Conservation (phyloP, 2,888 invertebrate species). For the Drosophila diplacantha region DNA sequence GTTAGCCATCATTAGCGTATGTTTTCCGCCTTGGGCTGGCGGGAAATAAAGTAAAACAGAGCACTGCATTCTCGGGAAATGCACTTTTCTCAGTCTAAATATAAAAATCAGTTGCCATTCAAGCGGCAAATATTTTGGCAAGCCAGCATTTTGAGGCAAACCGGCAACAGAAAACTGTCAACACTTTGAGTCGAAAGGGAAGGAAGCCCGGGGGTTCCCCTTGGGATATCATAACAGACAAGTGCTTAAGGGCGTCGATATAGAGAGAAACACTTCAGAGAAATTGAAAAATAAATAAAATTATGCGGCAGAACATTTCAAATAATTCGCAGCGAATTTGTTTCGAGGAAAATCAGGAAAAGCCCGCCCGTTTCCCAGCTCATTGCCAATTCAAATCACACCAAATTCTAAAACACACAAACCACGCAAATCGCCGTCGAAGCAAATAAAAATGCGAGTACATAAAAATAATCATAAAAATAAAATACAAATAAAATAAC, state of each 20-base stretch:
- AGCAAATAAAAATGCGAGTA: slow-evolving; percentile 62
- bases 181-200: slow-evolving; percentile 22
- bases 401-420: slow-evolving; percentile 68
- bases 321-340: slow-evolving; percentile 46
- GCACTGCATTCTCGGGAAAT: slow-evolving; percentile 28
- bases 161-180: slow-evolving; percentile 46
- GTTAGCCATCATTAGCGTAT: slow-evolving; percentile 11
- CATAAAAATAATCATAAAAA: slow-evolving; percentile 68
- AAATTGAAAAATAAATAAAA: slow-evolving; percentile 71
- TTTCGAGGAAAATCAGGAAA: background rate
- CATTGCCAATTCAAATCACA: slow-evolving; percentile 74
- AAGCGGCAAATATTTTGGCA: slow-evolving; percentile 68
- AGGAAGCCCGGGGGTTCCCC: too few relatives aligned
- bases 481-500: slow-evolving; percentile 32
- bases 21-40: background rate
- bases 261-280: slow-evolving; percentile 32
- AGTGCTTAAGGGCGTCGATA: slow-evolving; percentile 53
- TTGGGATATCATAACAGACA: slow-evolving; percentile 53
- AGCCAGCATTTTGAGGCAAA: slow-evolving; percentile 30
- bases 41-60: slow-evolving; percentile 11
- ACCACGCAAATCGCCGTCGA: slow-evolving; percentile 53
- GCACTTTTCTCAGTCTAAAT: slow-evolving; percentile 41
- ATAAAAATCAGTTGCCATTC: slow-evolving; percentile 58
- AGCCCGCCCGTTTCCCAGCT: slow-evolving; percentile 18
- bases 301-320: slow-evolving; percentile 61